Conservation (phyloP, 2,797 vertebrate species). For the Neosilurus mollespiculum region DNA sequence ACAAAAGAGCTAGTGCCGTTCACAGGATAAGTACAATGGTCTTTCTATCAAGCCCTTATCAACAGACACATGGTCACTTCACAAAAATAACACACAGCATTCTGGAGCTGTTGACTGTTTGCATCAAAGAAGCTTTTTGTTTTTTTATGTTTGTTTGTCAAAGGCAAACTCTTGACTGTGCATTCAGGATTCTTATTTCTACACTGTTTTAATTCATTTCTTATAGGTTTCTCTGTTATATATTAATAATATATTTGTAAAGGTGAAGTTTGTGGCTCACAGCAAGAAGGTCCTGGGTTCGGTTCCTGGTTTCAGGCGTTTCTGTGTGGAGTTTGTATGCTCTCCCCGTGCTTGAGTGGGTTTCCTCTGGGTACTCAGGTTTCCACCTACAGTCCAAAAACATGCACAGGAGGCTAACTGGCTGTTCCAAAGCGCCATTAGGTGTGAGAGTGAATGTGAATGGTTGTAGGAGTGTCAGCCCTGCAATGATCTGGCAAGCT, state of each 20-base stretch:
- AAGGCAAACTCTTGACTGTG: slow-evolving; percentile 3
- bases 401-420: too few species aligned
- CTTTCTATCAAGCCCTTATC: slow-evolving; percentile 71
- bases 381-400: too few species aligned
- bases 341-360: too few species aligned
- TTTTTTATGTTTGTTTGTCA: neutral
- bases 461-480: too few species aligned
- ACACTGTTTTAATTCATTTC: neutral
- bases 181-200: slow-evolving; percentile 15
- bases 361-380: too few species aligned
- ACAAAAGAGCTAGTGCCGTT: slow-evolving; percentile 72
- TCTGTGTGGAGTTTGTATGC: too few species aligned
- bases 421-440: too few species aligned
- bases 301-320: too few species aligned
- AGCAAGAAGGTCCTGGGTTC: too few species aligned
- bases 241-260: neutral
- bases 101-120: slow-evolving; percentile 59
- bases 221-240: neutral
- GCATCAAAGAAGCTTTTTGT: slow-evolving; percentile 37
- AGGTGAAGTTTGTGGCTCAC: neutral
- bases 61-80: slow-evolving; percentile 66
- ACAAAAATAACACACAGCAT: slow-evolving; percentile 56
- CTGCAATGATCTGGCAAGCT: too few species aligned
- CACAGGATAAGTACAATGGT: slow-evolving; percentile 67
- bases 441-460: too few species aligned